These are phyloP conservation scores for Callyntrura guangdongensis DNA, from an alignment of 2,888 invertebrate genomes.

Conservation along the genomic window DNA sequence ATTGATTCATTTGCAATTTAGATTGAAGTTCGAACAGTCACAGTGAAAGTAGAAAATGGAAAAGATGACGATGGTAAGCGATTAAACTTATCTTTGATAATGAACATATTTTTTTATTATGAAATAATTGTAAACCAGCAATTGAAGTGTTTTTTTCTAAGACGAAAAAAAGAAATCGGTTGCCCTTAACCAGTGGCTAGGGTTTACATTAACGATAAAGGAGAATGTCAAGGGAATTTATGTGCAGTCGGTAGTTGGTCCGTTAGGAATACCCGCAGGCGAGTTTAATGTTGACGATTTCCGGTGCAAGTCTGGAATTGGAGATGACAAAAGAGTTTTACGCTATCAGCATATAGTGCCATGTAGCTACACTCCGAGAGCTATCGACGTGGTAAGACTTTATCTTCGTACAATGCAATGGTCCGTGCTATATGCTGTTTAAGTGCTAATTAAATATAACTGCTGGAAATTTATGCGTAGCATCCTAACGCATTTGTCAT, in stretches of 20 bases:
- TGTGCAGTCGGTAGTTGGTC: constrained; percentile 5
- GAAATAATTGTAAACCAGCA: no score
- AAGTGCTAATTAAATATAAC: no score
- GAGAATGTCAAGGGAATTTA: background rate
- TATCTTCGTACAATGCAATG: background rate
- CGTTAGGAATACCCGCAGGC: constrained; percentile 19
- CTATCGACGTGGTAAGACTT: background rate
- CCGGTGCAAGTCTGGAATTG: background rate
- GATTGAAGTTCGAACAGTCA: no score
- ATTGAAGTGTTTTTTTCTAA: no score
- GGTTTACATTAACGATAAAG: background rate
- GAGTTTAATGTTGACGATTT: background rate
- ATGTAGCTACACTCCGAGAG: background rate
- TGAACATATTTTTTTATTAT: no score
- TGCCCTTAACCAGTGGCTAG: background rate
- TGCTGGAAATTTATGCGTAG: background rate
- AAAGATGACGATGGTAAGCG: no score
- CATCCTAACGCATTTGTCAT: background rate
- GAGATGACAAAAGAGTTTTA: background rate
- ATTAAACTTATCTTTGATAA: no score
- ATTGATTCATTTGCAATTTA: no score
- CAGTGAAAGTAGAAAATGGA: no score
- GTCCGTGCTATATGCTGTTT: no score
- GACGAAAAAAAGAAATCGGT: background rate
- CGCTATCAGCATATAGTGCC: background rate